Conservation (phyloP, 2,888 invertebrate species). For the Helleia helle region DNA sequence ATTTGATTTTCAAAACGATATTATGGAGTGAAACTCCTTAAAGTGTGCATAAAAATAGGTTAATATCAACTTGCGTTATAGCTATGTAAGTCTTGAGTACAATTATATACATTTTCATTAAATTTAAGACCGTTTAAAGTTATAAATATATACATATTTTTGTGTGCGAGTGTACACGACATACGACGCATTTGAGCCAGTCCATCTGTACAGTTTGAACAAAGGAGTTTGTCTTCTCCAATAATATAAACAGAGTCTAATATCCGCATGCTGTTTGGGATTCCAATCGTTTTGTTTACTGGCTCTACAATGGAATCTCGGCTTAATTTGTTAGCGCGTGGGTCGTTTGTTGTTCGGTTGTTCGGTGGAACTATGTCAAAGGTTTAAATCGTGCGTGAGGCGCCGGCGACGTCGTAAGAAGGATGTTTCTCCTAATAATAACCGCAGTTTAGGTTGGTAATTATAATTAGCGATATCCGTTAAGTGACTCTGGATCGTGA, state of each 20-base stretch:
- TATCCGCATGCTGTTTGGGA: constrained; percentile 37
- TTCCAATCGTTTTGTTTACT: constrained; percentile 3
- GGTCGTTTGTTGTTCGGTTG: constrained; percentile 24
- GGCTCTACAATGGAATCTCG: constrained; percentile 16
- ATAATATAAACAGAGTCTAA: constrained; percentile 63
- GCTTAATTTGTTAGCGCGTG: constrained; percentile 22
- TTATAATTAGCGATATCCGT: no score
- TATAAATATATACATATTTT: no score
- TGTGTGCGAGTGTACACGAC: constrained; percentile 57
- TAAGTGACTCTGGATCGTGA: background rate
- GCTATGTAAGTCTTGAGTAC: no score
- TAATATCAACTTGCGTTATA: no score
- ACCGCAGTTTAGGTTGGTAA: no score
- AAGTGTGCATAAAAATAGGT: no score
- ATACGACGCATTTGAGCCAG: constrained; percentile 44
- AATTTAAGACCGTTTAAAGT: no score
- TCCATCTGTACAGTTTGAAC: constrained; percentile 54
- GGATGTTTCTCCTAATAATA: constrained; percentile 67
- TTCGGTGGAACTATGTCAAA: constrained; percentile 32
- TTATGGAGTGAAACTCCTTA: no score
- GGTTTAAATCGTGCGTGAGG: constrained; percentile 58
- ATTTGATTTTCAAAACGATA: no score
- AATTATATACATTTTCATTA: no score
- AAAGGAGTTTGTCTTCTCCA: constrained; percentile 62
- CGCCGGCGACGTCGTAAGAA: constrained; percentile 66